These are phyloP conservation scores for Anthrax anthrax DNA, from an alignment of 2,888 invertebrate genomes.

Conservation along the genomic window DNA sequence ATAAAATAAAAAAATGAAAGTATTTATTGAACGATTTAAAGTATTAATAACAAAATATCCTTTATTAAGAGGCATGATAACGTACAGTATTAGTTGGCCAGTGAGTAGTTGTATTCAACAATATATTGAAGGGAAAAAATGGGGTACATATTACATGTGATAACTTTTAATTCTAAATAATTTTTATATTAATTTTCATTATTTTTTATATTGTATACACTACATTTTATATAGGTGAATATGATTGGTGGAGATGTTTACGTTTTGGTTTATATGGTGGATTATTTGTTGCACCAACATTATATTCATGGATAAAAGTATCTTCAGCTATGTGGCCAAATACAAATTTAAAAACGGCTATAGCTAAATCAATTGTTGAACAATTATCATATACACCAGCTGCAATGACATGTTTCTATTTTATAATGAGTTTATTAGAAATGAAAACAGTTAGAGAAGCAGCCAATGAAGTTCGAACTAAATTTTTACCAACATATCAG, in stretches of 20 bases:
- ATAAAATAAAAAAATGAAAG: background rate
- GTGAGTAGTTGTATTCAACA: constrained; percentile 58
- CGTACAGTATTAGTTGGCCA: constrained; percentile 60
- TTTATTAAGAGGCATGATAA: constrained; percentile 45
- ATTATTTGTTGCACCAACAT: constrained; percentile 64
- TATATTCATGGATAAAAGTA: constrained; percentile 64
- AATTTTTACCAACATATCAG: constrained; percentile 58
- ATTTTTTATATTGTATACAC: background rate
- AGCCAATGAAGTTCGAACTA: constrained; percentile 50
- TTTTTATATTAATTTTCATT: background rate
- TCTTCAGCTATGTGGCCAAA: constrained; percentile 66
- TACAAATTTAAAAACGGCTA: constrained; percentile 48
- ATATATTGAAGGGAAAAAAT: constrained; percentile 47
- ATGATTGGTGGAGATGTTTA: constrained; percentile 53
- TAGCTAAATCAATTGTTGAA: constrained; percentile 63
- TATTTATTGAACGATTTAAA: constrained; percentile 13
- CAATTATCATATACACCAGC: constrained; percentile 61
- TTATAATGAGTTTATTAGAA: constrained; percentile 61
- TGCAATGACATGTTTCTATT: constrained; percentile 63
- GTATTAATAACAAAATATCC: constrained; percentile 27
- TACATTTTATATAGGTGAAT: constrained; percentile 31
- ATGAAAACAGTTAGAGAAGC: constrained; percentile 46
- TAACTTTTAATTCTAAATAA: no score
- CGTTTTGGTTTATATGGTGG: constrained; percentile 69
- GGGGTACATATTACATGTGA: constrained; percentile 31